Conservation (phyloP, 2,113 vertebrate species). For the Syrmaticus mikado region DNA sequence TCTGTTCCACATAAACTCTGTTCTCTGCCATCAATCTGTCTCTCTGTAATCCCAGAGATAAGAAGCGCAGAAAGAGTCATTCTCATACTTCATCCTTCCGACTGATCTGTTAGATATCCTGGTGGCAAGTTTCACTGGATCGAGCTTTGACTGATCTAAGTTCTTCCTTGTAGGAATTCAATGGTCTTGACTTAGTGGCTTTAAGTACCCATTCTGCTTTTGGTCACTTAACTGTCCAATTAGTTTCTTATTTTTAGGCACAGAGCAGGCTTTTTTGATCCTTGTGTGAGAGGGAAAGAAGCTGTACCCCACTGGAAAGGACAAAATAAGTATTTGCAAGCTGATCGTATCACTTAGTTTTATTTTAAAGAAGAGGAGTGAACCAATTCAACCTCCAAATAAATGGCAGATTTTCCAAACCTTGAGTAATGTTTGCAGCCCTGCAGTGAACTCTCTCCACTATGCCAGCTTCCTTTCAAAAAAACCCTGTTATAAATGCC, state of each 20-base stretch:
- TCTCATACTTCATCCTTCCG: not conserved
- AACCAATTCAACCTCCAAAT: constrained; percentile 33
- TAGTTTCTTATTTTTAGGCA: not conserved
- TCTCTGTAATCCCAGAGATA: not conserved
- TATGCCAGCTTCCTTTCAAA: constrained; percentile 25
- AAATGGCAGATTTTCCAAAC: not conserved
- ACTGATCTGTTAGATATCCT: not conserved
- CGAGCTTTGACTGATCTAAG: not conserved
- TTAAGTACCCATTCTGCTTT: not conserved
- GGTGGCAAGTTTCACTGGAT: not conserved
- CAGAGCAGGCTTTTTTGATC: not conserved
- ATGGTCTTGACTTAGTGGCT: not conserved
- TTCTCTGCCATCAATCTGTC: not conserved
- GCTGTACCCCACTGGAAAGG: not conserved
- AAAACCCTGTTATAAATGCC: not conserved
- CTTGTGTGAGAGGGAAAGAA: not conserved
- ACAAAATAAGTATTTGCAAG: constrained; percentile 10
- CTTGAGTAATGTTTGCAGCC: not conserved
- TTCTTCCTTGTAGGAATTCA: not conserved
- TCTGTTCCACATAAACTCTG: not conserved
- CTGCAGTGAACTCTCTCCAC: not conserved
- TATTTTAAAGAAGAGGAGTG: constrained; percentile 5
- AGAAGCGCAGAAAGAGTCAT: constrained; percentile 20
- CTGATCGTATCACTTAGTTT: constrained; percentile 9
- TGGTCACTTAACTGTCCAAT: not conserved